phyloP scores from a whole-genome alignment of 37 sponge, comb jelly and placozoan species.

The Diacarnus erythraeanus region DNA sequence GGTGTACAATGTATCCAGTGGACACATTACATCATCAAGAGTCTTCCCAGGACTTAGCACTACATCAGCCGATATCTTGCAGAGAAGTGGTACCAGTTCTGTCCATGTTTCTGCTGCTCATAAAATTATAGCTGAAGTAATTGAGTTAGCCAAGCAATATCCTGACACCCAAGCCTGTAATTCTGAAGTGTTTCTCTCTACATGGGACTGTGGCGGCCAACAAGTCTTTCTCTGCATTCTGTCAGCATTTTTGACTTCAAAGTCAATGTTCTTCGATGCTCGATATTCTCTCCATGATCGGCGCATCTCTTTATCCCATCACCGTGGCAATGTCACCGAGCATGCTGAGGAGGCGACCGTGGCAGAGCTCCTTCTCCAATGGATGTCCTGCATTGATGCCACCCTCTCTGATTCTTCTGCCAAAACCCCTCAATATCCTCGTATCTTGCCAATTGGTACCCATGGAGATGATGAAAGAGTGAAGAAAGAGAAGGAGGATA shows the following conservation, averaged over 20 bases:
- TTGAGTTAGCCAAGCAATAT: too few relatives aligned
- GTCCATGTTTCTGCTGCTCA: too few relatives aligned
- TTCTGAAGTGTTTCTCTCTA: conserved; percentile 15
- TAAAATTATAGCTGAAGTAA: too few relatives aligned
- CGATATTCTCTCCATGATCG: conserved; percentile 12
- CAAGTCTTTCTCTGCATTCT: conserved; percentile 42
- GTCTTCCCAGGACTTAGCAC: too few relatives aligned
- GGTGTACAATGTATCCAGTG: too few relatives aligned
- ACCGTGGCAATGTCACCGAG: not conserved
- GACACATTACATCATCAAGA: too few relatives aligned
- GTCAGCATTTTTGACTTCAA: conserved; percentile 49
- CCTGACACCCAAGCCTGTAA: not conserved
- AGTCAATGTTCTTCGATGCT: conserved; percentile 51
- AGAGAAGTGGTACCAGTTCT: too few relatives aligned
- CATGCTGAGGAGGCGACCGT: not conserved
- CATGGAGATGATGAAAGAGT: conserved; percentile 26
- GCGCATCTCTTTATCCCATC: not conserved
- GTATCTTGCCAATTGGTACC: conserved; percentile 38
- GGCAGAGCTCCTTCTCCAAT: conserved; percentile 21
- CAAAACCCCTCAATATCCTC: not conserved
- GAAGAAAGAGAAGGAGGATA: not conserved
- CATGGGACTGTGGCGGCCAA: conserved; percentile 76
- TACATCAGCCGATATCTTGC: too few relatives aligned
- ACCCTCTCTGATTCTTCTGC: not conserved
- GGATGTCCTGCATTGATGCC: conserved; percentile 51